Conservation (phyloP, 1,140 invertebrate species). For the Achroia grisella region DNA sequence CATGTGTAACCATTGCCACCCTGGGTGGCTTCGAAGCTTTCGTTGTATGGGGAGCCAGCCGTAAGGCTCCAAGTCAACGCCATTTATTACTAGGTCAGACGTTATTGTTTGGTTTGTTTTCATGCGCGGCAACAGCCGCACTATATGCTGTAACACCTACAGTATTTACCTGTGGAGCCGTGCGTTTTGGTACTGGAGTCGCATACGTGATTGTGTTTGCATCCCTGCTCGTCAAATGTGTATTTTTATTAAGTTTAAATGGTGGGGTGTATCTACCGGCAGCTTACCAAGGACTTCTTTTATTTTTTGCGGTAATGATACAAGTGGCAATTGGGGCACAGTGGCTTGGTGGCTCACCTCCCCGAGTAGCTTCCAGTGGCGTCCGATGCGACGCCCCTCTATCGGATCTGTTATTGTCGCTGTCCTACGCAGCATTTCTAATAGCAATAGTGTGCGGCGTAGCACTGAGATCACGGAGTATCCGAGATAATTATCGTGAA, state of each 20-base stretch:
- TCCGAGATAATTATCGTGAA: slow-evolving; percentile 95
- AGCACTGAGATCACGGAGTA: slow-evolving; percentile 87
- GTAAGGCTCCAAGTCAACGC: slow-evolving; percentile 86
- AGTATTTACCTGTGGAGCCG: slow-evolving; percentile 86
- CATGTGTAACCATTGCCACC: slow-evolving; percentile 84
- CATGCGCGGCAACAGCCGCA: slow-evolving; percentile 86
- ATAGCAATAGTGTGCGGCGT: slow-evolving; percentile 89
- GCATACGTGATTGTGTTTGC: slow-evolving; percentile 93
- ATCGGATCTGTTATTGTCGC: slow-evolving; percentile 82
- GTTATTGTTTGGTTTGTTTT: slow-evolving; percentile 89
- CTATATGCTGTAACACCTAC: slow-evolving; percentile 87
- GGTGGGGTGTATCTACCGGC: slow-evolving; percentile 94
- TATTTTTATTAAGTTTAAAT: slow-evolving; percentile 93
- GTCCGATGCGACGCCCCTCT: slow-evolving; percentile 78
- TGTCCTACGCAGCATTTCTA: slow-evolving; percentile 88
- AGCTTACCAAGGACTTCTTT: slow-evolving; percentile 90
- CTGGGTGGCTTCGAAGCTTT: slow-evolving; percentile 91
- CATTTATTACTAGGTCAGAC: slow-evolving; percentile 94
- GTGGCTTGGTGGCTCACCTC: slow-evolving; percentile 86
- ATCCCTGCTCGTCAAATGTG: slow-evolving; percentile 93
- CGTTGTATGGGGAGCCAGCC: slow-evolving; percentile 90
- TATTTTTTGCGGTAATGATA: slow-evolving; percentile 92
- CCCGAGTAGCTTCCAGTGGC: slow-evolving; percentile 65
- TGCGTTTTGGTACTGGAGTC: slow-evolving; percentile 89
- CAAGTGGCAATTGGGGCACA: slow-evolving; percentile 92